Conservation (phyloP, 37 sponge, comb jelly and placozoan species). For the Crambe crambe region DNA sequence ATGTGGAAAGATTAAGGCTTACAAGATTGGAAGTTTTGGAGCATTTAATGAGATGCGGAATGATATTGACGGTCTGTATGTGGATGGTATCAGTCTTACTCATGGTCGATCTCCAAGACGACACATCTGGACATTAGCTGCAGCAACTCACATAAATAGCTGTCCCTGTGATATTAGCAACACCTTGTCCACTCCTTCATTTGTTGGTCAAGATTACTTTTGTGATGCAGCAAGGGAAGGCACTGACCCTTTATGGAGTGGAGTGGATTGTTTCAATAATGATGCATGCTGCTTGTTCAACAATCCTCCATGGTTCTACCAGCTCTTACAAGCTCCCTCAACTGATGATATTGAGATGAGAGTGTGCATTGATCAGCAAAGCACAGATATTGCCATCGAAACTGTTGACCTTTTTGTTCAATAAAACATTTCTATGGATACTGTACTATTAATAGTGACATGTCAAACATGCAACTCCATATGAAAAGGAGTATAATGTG, state of each 20-base stretch:
- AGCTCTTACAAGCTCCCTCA: constrained; percentile 3
- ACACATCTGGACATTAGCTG: constrained; percentile 6
- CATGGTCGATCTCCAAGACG: neutral
- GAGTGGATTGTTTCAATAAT: constrained; percentile 32
- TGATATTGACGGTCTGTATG: neutral
- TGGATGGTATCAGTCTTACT: constrained; percentile 23
- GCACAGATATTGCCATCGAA: constrained; percentile 1
- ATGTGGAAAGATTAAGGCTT: constrained; percentile 4
- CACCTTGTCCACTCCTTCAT: neutral
- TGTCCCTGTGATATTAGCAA: neutral
- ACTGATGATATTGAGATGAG: constrained; percentile 58
- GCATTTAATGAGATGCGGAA: neutral
- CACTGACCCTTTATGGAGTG: constrained; percentile 53
- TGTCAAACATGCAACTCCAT: too few relatives aligned
- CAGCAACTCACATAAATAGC: neutral
- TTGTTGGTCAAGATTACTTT: constrained; percentile 37
- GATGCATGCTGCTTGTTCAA: constrained; percentile 52
- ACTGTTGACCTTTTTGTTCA: constrained; percentile 29
- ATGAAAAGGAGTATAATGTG: too few relatives aligned
- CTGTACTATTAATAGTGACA: too few relatives aligned
- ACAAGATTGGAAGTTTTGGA: neutral
- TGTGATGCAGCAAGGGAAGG: constrained; percentile 45
- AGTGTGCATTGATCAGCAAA: constrained; percentile 25
- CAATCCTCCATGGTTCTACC: constrained; percentile 58
- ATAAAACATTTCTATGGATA: too few relatives aligned